Evolutionary conservation across 1,140 invertebrate genomes (phyloP), one percentile per base, ranked within the genome.

Genomic region (Orchestia grillus): DNA sequence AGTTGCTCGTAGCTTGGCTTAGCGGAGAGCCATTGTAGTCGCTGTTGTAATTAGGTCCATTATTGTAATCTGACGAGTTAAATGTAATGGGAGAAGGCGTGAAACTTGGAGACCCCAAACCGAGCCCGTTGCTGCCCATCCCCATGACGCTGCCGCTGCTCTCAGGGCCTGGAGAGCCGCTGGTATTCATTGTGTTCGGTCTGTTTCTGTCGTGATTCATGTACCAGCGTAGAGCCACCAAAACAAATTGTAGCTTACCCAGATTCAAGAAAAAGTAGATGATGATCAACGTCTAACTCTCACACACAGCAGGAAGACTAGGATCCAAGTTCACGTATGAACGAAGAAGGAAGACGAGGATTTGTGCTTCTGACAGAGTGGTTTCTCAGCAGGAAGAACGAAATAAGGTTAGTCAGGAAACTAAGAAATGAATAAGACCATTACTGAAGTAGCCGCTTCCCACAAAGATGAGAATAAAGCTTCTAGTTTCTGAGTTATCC

Each of bases 101-200:
- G 92, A 45, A 94, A 40, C 92, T 94, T 11, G 92, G 92, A n/a
- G 92, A 94, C 43, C 92, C 92, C 36, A 94, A 40, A 23, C 92
- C 92, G 6, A 94, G 92, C 44, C 92, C 92, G 44, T 94, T 94
- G 44, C 43, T 44, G 92, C 92, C 92, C 92, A 94, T 94, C 41
- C 88, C 88, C 88, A 90, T 90, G 41, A 90, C 88, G 88, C 88
- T 42, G 88, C 43, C 28, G 43, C 88, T 90, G 92, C 44, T 94
- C 44, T 94, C 92, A 8, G 92, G 92, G 43, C 23, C 43, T 47
- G 92, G 92, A 47, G 92, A 94, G 43, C 92, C 92, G 44, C 92
- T 94, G 8, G 92, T 41, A 40, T 94, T 94, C 92, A 94, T 94
- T 11, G 44, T 91, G 62, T 36, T 77, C 62, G 62, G 15, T 77